phyloP scores from a whole-genome alignment of 2,113 vertebrate species.

The Bambusicola thoracicus region DNA sequence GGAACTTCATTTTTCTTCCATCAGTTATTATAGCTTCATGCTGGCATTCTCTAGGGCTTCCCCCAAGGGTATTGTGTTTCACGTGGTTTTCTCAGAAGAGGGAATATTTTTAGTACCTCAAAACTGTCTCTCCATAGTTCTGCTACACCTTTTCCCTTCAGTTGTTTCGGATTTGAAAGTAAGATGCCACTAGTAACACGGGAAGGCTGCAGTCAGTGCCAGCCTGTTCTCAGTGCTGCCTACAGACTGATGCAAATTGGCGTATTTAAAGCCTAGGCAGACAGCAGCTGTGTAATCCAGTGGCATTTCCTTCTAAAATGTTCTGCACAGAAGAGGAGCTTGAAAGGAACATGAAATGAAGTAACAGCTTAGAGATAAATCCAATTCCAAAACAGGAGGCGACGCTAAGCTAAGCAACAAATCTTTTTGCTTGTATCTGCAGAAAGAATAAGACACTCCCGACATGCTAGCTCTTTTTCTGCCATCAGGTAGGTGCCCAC shows the following conservation, averaged over 20 bases:
- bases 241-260: constrained; percentile 49
- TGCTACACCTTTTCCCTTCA: not conserved
- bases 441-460: not conserved
- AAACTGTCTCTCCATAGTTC: not conserved
- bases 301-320: constrained; percentile 60
- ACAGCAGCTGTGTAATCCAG: constrained; percentile 58
- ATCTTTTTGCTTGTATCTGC: constrained; percentile 6
- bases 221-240: constrained; percentile 47
- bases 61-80: not conserved
- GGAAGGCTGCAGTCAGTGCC: constrained; percentile 1
- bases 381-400: constrained; percentile 28
- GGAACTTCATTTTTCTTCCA: not conserved
- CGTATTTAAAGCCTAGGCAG: constrained; percentile 46
- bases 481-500: not conserved
- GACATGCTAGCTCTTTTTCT: not conserved
- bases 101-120: not conserved
- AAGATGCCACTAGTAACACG: constrained; percentile 1
- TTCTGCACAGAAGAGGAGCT: constrained; percentile 36
- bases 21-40: not conserved
- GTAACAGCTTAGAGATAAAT: constrained; percentile 42
- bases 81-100: not conserved
- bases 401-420: constrained; percentile 11
- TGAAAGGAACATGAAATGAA: constrained; percentile 38
- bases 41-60: not conserved
- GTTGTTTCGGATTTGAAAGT: constrained; percentile 33